Evolutionary conservation across 2,888 invertebrate species (phyloP).

Genomic region (Orthonychiurus folsomi): DNA sequence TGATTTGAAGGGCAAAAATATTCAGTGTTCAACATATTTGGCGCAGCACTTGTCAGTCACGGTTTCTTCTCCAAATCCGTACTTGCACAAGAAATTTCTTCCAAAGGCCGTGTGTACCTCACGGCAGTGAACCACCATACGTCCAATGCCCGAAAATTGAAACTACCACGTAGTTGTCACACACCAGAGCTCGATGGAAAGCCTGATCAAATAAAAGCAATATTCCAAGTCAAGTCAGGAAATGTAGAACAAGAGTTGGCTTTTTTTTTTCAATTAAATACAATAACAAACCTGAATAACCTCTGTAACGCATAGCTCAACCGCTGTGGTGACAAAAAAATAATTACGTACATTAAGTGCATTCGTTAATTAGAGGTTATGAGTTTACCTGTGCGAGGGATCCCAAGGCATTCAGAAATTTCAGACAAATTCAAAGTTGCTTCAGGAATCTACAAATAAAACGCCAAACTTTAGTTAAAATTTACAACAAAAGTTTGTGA

Average conservation of each 20-base stretch:
- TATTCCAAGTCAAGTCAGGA: too few species aligned
- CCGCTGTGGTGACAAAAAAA: too few species aligned
- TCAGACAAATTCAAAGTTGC: slow-evolving; percentile 26
- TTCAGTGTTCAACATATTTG: not conserved
- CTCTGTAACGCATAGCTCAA: slow-evolving; percentile 34
- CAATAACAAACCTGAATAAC: slow-evolving; percentile 35
- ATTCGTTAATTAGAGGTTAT: too few species aligned
- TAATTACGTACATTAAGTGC: too few species aligned
- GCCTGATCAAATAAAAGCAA: too few species aligned
- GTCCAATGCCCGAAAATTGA: slow-evolving; percentile 18
- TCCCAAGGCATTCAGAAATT: slow-evolving; percentile 21
- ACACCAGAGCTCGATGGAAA: slow-evolving; percentile 26
- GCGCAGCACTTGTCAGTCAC: slow-evolving; percentile 7
- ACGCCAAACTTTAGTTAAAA: slow-evolving; percentile 3
- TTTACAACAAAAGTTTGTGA: slow-evolving; percentile 5
- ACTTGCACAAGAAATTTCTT: slow-evolving; percentile 1
- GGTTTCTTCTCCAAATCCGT: slow-evolving; percentile 11
- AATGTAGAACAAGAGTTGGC: too few species aligned
- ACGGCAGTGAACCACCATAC: slow-evolving; percentile 4
- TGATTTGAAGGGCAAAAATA: too few species aligned
- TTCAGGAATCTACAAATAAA: slow-evolving; percentile 28
- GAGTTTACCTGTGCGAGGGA: too few species aligned
- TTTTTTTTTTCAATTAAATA: too few species aligned
- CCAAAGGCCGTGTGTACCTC: slow-evolving; percentile 9
- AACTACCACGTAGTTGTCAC: slow-evolving; percentile 24